Evolutionary conservation across 2,113 vertebrate genomes (phyloP).

Genomic region (Sylvia atricapilla): DNA sequence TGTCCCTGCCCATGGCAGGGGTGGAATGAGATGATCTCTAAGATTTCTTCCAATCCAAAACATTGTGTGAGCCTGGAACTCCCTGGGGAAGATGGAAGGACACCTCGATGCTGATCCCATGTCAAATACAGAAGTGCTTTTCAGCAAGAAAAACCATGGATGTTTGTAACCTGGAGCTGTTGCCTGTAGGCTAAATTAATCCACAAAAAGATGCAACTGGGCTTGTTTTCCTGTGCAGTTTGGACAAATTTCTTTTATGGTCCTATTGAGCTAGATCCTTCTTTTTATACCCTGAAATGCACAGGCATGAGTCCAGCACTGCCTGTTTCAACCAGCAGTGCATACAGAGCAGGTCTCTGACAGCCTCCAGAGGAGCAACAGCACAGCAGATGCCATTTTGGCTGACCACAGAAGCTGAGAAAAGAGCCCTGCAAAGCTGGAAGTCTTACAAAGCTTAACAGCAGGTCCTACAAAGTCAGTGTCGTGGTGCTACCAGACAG

Average conservation of each 20-base stretch:
- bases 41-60: background rate
- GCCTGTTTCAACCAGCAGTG: background rate
- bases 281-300: background rate
- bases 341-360: background rate
- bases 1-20: background rate
- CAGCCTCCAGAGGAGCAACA: background rate
- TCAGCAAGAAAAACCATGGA: background rate
- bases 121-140: background rate
- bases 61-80: background rate
- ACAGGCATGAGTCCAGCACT: background rate
- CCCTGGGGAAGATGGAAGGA: background rate
- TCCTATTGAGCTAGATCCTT: background rate
- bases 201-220: background rate
- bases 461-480: background rate
- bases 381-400: background rate
- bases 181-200: background rate
- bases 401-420: background rate
- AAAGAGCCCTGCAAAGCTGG: background rate
- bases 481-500: background rate
- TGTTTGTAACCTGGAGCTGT: background rate
- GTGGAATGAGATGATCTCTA: background rate
- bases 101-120: accelerated
- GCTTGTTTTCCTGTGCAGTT: background rate
- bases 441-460: background rate
- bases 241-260: background rate